These are phyloP conservation scores for Unio pictorum DNA, from an alignment of 2,888 invertebrate species.

Conservation along the genomic window DNA sequence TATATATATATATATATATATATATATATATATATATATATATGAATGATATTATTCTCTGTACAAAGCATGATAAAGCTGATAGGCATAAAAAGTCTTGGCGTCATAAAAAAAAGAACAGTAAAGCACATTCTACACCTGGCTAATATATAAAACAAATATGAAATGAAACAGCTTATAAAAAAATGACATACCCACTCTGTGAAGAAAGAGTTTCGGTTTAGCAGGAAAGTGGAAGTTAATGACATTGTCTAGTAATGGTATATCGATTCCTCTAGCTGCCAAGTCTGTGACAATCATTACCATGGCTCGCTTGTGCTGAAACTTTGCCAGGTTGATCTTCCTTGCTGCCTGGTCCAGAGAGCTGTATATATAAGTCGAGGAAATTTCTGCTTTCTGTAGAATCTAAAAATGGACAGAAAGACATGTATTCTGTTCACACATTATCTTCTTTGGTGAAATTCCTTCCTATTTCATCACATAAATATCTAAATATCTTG, in stretches of 20 bases:
- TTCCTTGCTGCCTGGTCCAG: slow-evolving; percentile 95
- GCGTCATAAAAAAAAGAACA: not conserved
- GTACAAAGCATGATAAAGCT: not conserved
- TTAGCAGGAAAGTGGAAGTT: slow-evolving; percentile 98
- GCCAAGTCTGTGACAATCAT: slow-evolving; percentile 98
- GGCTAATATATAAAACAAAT: not conserved
- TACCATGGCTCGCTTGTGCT: slow-evolving; percentile 83
- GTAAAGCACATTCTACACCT: not conserved
- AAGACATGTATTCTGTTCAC: not conserved
- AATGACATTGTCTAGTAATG: slow-evolving; percentile 94
- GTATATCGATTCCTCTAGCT: slow-evolving; percentile 97
- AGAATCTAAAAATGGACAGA: slow-evolving; percentile 72
- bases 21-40: not conserved
- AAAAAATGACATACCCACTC: slow-evolving; percentile 84
- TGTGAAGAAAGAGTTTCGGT: slow-evolving; percentile 96
- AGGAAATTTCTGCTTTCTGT: slow-evolving; percentile 80
- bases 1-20: no score
- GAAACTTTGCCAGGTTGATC: slow-evolving; percentile 85
- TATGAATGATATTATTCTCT: not conserved
- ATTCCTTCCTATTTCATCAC: no score
- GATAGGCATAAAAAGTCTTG: not conserved
- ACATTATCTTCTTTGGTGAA: not conserved
- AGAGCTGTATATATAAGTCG: slow-evolving; percentile 93
- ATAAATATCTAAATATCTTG: no score
- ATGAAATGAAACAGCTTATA: not conserved